Base-by-base conservation (phyloP, 2,888 invertebrate genomes). In the Eristalinus aeneus region DNA sequence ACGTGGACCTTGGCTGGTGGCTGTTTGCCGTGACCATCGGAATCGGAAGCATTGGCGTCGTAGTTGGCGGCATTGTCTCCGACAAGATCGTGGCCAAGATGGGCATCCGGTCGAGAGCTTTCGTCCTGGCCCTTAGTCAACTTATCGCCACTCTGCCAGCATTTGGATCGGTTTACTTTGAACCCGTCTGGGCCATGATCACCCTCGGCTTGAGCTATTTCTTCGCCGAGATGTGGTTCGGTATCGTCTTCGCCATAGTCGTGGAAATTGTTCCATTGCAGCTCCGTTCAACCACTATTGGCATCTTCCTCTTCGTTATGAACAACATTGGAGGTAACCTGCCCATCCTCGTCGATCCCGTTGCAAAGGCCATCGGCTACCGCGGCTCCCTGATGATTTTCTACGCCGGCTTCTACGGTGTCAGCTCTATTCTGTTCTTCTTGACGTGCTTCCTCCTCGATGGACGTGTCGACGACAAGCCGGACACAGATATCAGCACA, bases 151-250 rank as follows among this genome's bases (percentile, higher is more conserved):
- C 97, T 0, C 95, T 97, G 12, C 96, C 96, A 36, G 97, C 97
- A 6, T 97, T 97, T 91, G 97, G 97, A 8, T 97, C 97, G 3
- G 96, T 97, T 2, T 95, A 96, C 89, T 96, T 96, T 90, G 95
- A 94, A 10, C 97, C 97, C 0, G 93, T 96, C 1, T 96, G 97
- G 94, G 97, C 97, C 4, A 97, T 97, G 95, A 95, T 97, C 88
- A 97, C 97, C 0, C 94, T 97, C 1, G 97, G 97, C n/a, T 93
- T 97, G 82, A 97, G 97, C 0, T 97, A 97, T 91, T 96, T 97
- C 93, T 97, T 97, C 89, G 97, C 97, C 89, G 97, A 97, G 93
- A 97, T 97, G 97, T 98, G 97, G 97, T 97, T 97, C 92, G 97
- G 97, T 65, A 97, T 98, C 87, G 95, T 97, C 3, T 97, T 97